phyloP scores from a whole-genome alignment of 2,888 invertebrate species.

The Zele albiditarsus region DNA sequence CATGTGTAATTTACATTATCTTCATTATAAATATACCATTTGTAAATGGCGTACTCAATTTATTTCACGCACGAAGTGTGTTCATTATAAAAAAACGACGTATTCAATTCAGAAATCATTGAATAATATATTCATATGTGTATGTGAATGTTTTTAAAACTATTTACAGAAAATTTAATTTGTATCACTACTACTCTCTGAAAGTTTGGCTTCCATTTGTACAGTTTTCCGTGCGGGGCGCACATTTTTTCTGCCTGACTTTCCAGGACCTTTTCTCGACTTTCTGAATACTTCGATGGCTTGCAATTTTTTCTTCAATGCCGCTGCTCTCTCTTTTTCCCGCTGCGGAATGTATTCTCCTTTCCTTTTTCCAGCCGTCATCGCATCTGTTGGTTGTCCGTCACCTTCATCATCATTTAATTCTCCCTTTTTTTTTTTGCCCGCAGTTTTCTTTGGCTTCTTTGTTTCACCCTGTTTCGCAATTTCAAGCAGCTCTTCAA shows the following conservation, averaged over 20 bases:
- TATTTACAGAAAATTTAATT: conserved; percentile 66
- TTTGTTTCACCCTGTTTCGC: not conserved
- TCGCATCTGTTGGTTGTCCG: conserved; percentile 17
- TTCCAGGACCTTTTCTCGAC: conserved; percentile 78
- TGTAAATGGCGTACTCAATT: too few species aligned
- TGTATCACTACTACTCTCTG: conserved; percentile 78
- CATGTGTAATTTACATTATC: too few species aligned
- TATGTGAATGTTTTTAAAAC: not conserved
- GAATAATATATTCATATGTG: not conserved
- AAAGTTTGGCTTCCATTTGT: conserved; percentile 79
- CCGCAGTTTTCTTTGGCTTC: not conserved
- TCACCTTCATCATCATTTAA: conserved; percentile 29
- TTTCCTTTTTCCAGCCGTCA: conserved; percentile 47
- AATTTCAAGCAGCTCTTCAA: conserved; percentile 47
- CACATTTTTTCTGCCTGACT: conserved; percentile 72
- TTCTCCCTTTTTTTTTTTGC: conserved; percentile 17
- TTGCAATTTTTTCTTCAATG: conserved; percentile 81
- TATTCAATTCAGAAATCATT: not conserved
- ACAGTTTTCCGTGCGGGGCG: conserved; percentile 73
- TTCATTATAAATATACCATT: too few species aligned
- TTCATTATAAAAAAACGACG: not conserved
- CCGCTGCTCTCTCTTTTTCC: conserved; percentile 78
- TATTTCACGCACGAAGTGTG: too few species aligned
- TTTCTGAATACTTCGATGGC: conserved; percentile 84
- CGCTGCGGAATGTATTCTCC: conserved; percentile 80